These are phyloP conservation scores for Nesogale talazaci DNA, from an alignment of 2,113 vertebrate species.

Conservation along the genomic window DNA sequence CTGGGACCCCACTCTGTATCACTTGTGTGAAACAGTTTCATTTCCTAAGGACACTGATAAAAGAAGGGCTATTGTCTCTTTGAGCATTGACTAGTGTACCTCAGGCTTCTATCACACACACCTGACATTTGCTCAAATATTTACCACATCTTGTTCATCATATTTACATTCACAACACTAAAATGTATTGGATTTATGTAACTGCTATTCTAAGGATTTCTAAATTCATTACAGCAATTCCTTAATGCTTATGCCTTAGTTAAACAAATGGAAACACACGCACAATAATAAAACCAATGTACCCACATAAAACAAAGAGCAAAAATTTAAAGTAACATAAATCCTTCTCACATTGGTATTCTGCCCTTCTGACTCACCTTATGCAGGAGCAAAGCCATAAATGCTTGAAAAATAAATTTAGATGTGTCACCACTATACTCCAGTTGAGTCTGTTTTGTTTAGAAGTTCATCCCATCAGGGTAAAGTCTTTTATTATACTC, in stretches of 20 bases:
- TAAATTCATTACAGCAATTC: conserved; percentile 14
- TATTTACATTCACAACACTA: background rate
- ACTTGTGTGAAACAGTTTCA: background rate
- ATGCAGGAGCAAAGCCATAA: background rate
- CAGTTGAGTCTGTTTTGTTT: background rate
- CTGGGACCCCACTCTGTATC: background rate
- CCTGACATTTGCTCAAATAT: background rate
- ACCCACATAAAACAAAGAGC: background rate
- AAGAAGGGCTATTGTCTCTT: background rate
- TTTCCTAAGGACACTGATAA: background rate
- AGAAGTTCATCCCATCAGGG: background rate
- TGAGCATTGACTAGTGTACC: background rate
- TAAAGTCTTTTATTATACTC: background rate
- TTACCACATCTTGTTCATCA: background rate
- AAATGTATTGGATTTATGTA: conserved; percentile 23
- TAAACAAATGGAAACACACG: background rate
- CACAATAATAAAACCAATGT: background rate
- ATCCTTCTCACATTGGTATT: background rate
- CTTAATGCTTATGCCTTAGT: background rate
- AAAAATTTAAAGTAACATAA: background rate
- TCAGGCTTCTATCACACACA: background rate
- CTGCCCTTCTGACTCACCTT: background rate
- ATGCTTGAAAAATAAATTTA: conserved; percentile 35
- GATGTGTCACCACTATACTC: background rate
- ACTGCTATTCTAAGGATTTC: background rate